Conservation (phyloP, 2,888 invertebrate genomes). For the Acrobasis suavella region DNA sequence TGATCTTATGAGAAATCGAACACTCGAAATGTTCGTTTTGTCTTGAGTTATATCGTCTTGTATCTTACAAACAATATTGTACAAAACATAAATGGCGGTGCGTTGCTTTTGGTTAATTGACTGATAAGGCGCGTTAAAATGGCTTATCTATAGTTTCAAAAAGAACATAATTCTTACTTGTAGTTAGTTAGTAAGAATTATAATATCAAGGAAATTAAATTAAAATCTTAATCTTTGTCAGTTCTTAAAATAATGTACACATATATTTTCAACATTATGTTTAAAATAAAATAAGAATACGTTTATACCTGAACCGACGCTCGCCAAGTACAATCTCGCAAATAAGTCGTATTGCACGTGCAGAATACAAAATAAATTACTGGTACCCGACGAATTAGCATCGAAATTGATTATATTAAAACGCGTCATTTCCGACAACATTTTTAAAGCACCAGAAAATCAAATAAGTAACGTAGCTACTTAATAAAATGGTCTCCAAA, state of each 20-base stretch:
- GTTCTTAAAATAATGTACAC: background rate
- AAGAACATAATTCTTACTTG: no score
- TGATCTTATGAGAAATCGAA: conserved; percentile 9
- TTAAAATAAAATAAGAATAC: background rate
- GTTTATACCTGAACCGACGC: background rate
- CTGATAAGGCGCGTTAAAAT: background rate
- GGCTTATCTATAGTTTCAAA: background rate
- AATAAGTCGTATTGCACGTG: conserved; percentile 8
- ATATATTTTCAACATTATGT: background rate
- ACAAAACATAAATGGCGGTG: background rate
- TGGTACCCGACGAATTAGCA: conserved; percentile 18
- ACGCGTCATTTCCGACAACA: conserved; percentile 11
- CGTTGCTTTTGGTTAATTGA: background rate
- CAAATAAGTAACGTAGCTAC: background rate
- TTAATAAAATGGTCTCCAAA: background rate
- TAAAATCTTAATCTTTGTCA: background rate
- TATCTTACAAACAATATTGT: background rate
- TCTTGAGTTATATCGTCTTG: conserved; percentile 1
- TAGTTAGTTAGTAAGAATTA: no score
- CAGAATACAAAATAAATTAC: conserved; percentile 20
- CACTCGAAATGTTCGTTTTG: conserved; percentile 9
- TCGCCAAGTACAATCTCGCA: background rate
- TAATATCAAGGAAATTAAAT: no score
- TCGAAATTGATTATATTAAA: conserved; percentile 16
- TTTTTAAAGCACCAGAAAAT: conserved; percentile 15